Percentiles rank a stretch among this genome's conserved stretches.
These are phyloP conservation scores for Crocodylus rhombifer DNA, from an alignment of 2,797 vertebrate genomes.

Conservation along the genomic window DNA sequence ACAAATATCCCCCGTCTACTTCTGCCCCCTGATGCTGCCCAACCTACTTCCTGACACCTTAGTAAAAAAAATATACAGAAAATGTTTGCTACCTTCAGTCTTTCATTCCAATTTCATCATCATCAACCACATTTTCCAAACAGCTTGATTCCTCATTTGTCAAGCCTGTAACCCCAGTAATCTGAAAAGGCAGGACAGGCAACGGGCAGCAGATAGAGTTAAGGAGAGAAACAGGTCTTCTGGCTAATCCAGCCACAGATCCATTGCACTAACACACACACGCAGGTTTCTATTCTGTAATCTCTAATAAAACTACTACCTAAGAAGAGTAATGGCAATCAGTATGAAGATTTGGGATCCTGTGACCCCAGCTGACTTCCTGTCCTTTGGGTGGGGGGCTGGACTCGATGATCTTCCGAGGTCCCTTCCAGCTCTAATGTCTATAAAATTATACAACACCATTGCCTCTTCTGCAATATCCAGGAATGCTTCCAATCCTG, in stretches of 20 bases:
- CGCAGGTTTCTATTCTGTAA: background rate
- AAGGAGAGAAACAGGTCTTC: background rate
- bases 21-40: slow-evolving; percentile 21
- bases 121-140: background rate
- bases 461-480: slow-evolving; percentile 13
- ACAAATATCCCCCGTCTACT: slow-evolving; percentile 39
- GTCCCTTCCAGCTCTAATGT: too few relatives aligned
- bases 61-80: slow-evolving; percentile 52
- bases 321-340: background rate
- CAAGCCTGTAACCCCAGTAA: background rate
- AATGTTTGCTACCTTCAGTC: background rate
- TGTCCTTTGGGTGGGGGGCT: too few relatives aligned
- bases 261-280: background rate
- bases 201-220: background rate
- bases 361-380: too few relatives aligned
- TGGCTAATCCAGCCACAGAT: background rate
- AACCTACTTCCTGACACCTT: slow-evolving; percentile 50
- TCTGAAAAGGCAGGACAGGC: background rate
- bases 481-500: slow-evolving; percentile 51
- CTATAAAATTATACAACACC: background rate
- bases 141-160: slow-evolving; percentile 5
- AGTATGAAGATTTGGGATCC: background rate
- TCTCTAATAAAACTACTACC: background rate
- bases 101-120: slow-evolving; percentile 60
- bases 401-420: too few relatives aligned